phyloP scores from a whole-genome alignment of 1,140 invertebrate genomes.

The Philaenus spumarius region DNA sequence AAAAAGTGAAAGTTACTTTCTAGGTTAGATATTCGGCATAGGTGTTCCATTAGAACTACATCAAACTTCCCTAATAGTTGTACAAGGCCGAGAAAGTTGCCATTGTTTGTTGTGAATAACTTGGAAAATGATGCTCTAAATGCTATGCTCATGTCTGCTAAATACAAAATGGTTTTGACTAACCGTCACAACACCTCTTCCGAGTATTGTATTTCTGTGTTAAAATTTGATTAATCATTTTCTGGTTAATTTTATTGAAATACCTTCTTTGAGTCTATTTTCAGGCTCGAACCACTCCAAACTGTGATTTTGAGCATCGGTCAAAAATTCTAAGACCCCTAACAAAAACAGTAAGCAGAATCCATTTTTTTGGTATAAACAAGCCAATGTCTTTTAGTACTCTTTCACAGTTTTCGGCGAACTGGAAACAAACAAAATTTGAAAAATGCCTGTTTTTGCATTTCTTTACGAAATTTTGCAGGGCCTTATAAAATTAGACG shows the following conservation, averaged over 20 bases:
- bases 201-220: too few relatives aligned
- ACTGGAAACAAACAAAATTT: neutral
- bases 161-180: too few relatives aligned
- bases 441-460: neutral
- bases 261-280: neutral
- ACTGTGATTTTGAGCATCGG: constrained; percentile 11
- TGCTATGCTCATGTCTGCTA: constrained; percentile 24
- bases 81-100: constrained; percentile 26
- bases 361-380: constrained; percentile 15
- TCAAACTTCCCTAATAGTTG: constrained; percentile 27
- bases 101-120: constrained; percentile 25
- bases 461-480: constrained; percentile 34
- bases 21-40: constrained; percentile 19
- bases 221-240: constrained; percentile 9
- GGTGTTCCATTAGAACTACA: constrained; percentile 24
- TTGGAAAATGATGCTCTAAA: constrained; percentile 22
- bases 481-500: constrained; percentile 19
- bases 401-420: constrained; percentile 15
- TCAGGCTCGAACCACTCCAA: constrained; percentile 4
- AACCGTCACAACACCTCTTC: constrained; percentile 21
- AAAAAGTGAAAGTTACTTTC: constrained; percentile 20
- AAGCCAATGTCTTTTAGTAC: constrained; percentile 9
- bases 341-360: too few relatives aligned
- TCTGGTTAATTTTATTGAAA: constrained; percentile 13
- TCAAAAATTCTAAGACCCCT: constrained; percentile 7